Conservation (phyloP, 2,888 invertebrate species). For the Ornithoptera alexandrae region DNA sequence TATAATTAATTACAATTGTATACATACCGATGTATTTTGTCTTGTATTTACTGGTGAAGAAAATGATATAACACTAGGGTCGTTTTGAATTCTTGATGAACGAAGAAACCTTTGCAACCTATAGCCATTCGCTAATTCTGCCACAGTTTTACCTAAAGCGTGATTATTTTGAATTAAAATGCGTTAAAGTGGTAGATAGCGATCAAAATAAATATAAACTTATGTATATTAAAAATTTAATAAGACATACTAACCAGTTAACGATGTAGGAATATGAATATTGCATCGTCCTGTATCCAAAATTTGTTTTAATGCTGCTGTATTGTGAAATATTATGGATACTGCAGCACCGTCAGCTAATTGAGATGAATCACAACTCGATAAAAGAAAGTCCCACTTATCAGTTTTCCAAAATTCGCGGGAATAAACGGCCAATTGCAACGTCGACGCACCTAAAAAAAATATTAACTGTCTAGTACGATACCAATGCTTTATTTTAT, state of each 20-base stretch:
- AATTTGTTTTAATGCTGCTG: slow-evolving; percentile 59
- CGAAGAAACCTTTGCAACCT: slow-evolving; percentile 57
- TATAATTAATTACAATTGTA: not conserved
- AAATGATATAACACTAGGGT: slow-evolving; percentile 33
- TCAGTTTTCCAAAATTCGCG: slow-evolving; percentile 60
- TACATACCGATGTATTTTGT: slow-evolving; percentile 26
- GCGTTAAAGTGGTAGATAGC: not conserved
- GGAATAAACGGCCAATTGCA: slow-evolving; percentile 71
- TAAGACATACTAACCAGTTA: slow-evolving; percentile 55
- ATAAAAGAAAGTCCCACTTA: slow-evolving; percentile 62
- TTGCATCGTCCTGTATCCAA: slow-evolving; percentile 69
- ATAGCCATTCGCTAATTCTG: slow-evolving; percentile 65
- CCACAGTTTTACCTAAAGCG: slow-evolving; percentile 65
- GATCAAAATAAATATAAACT: too few species aligned
- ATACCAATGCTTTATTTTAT: not conserved
- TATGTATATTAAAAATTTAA: not conserved
- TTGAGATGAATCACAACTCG: slow-evolving; percentile 72
- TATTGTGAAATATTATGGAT: slow-evolving; percentile 67
- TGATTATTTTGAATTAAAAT: not conserved
- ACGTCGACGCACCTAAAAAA: slow-evolving; percentile 63
- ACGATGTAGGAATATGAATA: slow-evolving; percentile 64
- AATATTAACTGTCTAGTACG: not conserved
- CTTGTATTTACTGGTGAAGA: slow-evolving; percentile 39
- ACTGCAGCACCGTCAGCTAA: slow-evolving; percentile 73
- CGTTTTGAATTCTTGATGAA: slow-evolving; percentile 35